Evolutionary conservation across 2,797 vertebrate species (phyloP).

Genomic region (Peromyscus attwateri): DNA sequence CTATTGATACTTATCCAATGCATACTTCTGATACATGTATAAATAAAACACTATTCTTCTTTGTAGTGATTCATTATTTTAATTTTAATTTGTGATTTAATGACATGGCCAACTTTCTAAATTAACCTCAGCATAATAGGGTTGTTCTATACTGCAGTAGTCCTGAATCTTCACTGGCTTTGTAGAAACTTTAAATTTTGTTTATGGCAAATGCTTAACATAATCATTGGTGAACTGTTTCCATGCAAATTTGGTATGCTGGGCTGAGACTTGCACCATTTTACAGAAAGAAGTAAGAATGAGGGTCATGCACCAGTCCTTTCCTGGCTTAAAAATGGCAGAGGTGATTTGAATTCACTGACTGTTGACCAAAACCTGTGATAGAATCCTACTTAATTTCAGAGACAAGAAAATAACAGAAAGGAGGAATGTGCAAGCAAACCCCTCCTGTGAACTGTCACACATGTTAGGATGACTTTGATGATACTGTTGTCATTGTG

Average conservation of each 20-base stretch:
- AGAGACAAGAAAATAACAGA: not conserved
- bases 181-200: not conserved
- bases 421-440: not conserved
- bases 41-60: not conserved
- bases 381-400: not conserved
- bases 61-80: slow-evolving; percentile 27
- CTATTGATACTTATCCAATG: not conserved
- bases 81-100: slow-evolving; percentile 23
- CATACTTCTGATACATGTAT: not conserved
- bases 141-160: not conserved
- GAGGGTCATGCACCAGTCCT: not conserved
- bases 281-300: not conserved
- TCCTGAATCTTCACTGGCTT: not conserved
- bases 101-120: not conserved
- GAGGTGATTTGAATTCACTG: not conserved
- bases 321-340: not conserved
- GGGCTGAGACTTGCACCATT: not conserved
- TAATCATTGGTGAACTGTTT: not conserved
- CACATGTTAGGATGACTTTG: not conserved
- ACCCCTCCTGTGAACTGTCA: not conserved
- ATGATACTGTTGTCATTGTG: not conserved
- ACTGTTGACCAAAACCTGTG: not conserved
- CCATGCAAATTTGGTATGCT: not conserved
- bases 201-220: not conserved
- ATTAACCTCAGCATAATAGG: not conserved